Evolutionary conservation across 2,888 invertebrate species (phyloP), one percentile per base, ranked within the genome.

Genomic region (Tupiocoris notatus): DNA sequence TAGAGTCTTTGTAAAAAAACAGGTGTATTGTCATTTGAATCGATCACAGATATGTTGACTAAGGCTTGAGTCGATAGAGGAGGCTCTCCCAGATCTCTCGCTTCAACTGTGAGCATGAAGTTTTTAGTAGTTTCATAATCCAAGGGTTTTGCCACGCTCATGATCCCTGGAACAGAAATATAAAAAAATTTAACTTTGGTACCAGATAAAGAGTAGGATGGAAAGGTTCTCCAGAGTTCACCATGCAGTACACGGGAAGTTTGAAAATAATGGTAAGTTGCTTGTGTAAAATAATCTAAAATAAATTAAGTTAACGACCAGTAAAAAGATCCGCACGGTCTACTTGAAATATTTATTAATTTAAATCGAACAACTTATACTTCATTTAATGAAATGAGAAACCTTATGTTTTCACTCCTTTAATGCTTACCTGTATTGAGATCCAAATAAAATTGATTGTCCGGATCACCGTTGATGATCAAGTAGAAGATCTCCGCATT

Each of bases 401-500:
- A n/a, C n/a, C n/a, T n/a, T n/a, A n/a, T n/a, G n/a, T n/a, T n/a
- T n/a, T n/a, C n/a, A n/a, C n/a, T n/a, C n/a, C n/a, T n/a, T n/a
- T n/a, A n/a, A n/a, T n/a, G 39, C 39, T 39, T 12, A 83, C 86
- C 86, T 64, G 90, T 88, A 79, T 88, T 88, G 16, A 89, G 87
- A 83, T 93, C 88, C 67, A 96, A 89, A 62, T 87, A 84, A 84
- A 96, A 96, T 84, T 94, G 93, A 80, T 90, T 91, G 81, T 94
- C 92, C 82, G 92, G 94, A 83, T 95, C 95, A 59, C 95, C 95
- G 24, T 92, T 94, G 24, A 93, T 89, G 76, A 96, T 91, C 17
- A 92, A 90, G 84, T 95, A 96, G 78, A 89, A 89, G 70, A 98
- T 93, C 83, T 95, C 93, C 0, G 97, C 96, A 86, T 97, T 98